Evolutionary conservation across 2,113 vertebrate genomes (phyloP).

Genomic region (Cephalopterus ornatus): DNA sequence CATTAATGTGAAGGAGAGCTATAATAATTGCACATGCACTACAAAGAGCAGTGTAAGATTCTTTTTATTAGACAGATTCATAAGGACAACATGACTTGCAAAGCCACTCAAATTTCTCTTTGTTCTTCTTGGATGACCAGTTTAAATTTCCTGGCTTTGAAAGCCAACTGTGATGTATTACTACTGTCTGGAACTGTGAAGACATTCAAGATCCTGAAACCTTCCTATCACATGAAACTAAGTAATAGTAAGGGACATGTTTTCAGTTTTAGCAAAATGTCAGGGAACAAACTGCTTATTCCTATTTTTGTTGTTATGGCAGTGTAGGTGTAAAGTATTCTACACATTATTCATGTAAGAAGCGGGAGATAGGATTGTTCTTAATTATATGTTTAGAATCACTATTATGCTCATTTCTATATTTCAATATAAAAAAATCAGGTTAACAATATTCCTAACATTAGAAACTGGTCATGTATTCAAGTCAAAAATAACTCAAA

Average conservation of each 20-base stretch:
- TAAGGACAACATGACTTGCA: neutral
- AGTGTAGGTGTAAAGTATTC: neutral
- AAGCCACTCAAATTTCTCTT: neutral
- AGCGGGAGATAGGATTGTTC: neutral
- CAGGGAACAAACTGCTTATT: neutral
- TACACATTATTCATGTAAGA: neutral
- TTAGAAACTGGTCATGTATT: neutral
- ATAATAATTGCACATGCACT: neutral
- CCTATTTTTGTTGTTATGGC: neutral
- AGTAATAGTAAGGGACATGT: neutral
- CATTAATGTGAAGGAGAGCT: neutral
- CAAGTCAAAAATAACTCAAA: neutral
- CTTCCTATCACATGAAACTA: neutral
- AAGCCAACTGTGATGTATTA: neutral
- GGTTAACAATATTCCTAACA: neutral
- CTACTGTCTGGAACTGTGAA: neutral
- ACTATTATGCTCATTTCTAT: neutral
- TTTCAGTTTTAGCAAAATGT: conserved; percentile 3
- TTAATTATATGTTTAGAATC: neutral
- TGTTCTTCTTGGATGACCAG: neutral
- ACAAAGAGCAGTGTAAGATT: neutral
- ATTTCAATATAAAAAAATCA: neutral
- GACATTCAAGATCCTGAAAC: neutral
- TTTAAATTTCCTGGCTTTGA: neutral
- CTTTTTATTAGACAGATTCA: neutral